Base-by-base conservation (phyloP, 2,797 vertebrate species). In the Eospalax fontanierii region DNA sequence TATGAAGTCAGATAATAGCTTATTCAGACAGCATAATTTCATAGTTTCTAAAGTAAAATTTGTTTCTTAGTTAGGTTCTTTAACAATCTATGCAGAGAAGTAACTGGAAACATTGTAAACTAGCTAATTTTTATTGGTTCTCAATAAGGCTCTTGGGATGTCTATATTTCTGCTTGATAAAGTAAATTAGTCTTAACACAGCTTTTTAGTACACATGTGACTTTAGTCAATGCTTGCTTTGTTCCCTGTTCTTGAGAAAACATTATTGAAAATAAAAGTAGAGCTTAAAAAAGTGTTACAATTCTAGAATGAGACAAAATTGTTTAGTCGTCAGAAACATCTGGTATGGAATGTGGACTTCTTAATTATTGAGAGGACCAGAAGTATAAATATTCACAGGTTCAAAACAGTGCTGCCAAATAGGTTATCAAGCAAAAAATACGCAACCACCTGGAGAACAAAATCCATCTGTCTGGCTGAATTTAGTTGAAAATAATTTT, bases 401-500 rank as follows among this genome's bases (percentile, higher is more conserved):
- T 96, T 97, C 94, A 91, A 97, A 96, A 87, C 66, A 95, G 96
- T 81, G 79, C 89, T 95, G 97, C 83, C 85, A 96, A 88, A 96
- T 71, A 71, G 30, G 54, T 95, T 98, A 97, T 97, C 79, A 95
- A 96, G 97, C 94, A 96, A 96, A 97, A 96, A 94, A 97, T 50
- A 96, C 0, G 0, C 0, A 88, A 92, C 57, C 97, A 96, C 86
- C 76, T 95, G 90, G 92, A 97, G 89, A 97, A 97, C 96, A 94
- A 40, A 57, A 96, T 92, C 94, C 74, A 11, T 97, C 98, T 97
- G 95, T 96, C 16, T 26, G 92, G 89, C 68, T 98, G 97, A 97
- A 97, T 96, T 92, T 95, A 76, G 95, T 95, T 88, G 92, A 97
- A 97, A 97, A 94, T 88, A 85, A 94, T 87, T 97, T 98, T 98